These are phyloP conservation scores for Aradus depressus DNA, from an alignment of 2,888 invertebrate species.

Conservation along the genomic window DNA sequence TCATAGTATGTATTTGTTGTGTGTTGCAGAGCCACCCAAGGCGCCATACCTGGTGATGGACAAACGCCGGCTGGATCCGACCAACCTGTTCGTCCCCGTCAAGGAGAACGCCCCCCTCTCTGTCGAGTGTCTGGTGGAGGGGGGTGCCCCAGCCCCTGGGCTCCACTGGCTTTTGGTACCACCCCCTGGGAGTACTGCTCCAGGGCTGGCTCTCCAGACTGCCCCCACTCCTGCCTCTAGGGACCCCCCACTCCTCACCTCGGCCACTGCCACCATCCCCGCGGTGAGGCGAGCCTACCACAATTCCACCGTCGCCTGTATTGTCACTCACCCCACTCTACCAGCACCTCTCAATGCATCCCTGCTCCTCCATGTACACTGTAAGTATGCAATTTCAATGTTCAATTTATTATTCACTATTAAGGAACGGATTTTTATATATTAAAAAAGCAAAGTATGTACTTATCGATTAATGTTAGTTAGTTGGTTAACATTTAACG, in stretches of 20 bases:
- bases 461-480: no score
- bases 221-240: slow-evolving; percentile 18
- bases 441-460: no score
- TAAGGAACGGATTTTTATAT: no score
- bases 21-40: slow-evolving; percentile 60
- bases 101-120: slow-evolving; percentile 72
- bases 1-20: not conserved
- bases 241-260: slow-evolving; percentile 31
- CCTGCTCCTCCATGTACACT: slow-evolving; percentile 52
- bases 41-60: slow-evolving; percentile 79
- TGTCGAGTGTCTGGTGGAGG: slow-evolving; percentile 77
- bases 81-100: slow-evolving; percentile 78
- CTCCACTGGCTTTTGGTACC: slow-evolving; percentile 45
- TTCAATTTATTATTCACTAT: no score
- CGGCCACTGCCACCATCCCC: slow-evolving; percentile 53
- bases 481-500: no score
- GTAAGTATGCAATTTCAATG: slow-evolving; percentile 44
- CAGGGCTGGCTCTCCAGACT: slow-evolving; percentile 35
- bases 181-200: slow-evolving; percentile 31
- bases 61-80: slow-evolving; percentile 70
- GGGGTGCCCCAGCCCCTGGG: slow-evolving; percentile 57
- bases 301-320: slow-evolving; percentile 73
- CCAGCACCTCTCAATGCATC: slow-evolving; percentile 46
- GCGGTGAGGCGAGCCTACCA: slow-evolving; percentile 72
- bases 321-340: slow-evolving; percentile 58